Conservation (phyloP, 2,888 invertebrate genomes). For the Himalopsyche anomala region DNA sequence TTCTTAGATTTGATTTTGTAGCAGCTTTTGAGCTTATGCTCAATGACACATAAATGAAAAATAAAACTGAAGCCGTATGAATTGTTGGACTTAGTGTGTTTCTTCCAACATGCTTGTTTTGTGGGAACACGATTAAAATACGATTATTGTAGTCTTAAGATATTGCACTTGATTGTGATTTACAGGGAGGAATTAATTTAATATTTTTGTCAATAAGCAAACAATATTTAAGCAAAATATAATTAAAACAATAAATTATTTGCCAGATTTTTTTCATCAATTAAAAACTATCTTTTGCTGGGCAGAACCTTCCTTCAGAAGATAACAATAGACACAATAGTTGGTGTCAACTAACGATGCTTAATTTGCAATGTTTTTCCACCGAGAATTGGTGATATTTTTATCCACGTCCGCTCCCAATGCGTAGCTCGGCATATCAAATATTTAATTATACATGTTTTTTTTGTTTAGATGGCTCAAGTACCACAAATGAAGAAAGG, state of each 20-base stretch:
- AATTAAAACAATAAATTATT: no score
- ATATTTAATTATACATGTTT: background rate
- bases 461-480: constrained; percentile 82
- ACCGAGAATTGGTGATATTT: no score
- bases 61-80: constrained; percentile 59
- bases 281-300: no score
- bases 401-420: no score
- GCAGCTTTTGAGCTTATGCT: constrained; percentile 53
- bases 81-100: background rate
- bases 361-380: no score
- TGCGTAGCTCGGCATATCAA: background rate
- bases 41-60: constrained; percentile 63
- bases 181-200: background rate
- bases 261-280: no score
- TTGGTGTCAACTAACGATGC: no score
- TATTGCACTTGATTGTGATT: constrained; percentile 3
- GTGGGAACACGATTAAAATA: constrained; percentile 16
- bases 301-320: no score
- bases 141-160: constrained; percentile 2
- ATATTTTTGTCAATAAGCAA: no score
- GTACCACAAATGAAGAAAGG: constrained; percentile 81
- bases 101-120: constrained; percentile 29
- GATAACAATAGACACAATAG: no score
- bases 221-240: no score
- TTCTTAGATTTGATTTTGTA: constrained; percentile 51